Evolutionary conservation across 2,888 invertebrate genomes (phyloP).

Genomic region (Lasioglossum leucozonium): DNA sequence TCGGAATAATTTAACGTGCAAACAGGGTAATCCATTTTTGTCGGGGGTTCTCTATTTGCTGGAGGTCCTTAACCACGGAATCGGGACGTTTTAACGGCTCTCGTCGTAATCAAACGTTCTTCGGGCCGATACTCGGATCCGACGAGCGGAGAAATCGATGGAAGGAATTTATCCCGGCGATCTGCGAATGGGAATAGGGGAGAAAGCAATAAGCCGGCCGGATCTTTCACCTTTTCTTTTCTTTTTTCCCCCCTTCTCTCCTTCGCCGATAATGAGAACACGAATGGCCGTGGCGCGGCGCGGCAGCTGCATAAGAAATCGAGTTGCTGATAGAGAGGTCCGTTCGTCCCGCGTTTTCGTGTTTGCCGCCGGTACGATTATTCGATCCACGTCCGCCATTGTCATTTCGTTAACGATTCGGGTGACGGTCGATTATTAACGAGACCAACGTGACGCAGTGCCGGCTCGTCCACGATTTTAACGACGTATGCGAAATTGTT

Average conservation of each 20-base stretch:
- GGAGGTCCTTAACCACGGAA: slow-evolving; percentile 4
- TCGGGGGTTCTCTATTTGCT: background rate
- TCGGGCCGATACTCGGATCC: slow-evolving; percentile 5
- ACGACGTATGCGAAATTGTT: slow-evolving; percentile 8
- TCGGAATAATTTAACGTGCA: background rate
- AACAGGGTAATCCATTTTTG: background rate
- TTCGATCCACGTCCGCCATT: slow-evolving; percentile 7
- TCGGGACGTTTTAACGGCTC: background rate
- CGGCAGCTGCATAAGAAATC: slow-evolving; percentile 25
- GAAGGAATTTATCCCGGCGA: slow-evolving; percentile 25
- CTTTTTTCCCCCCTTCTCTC: background rate
- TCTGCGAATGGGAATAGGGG: slow-evolving; percentile 4
- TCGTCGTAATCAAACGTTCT: slow-evolving; percentile 11
- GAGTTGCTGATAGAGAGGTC: slow-evolving; percentile 17
- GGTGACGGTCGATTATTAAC: slow-evolving; percentile 48
- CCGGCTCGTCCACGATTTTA: slow-evolving; percentile 37
- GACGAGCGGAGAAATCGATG: slow-evolving; percentile 24
- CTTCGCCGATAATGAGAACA: slow-evolving; percentile 36
- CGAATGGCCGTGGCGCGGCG: slow-evolving; percentile 9
- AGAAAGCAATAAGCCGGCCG: slow-evolving; percentile 37
- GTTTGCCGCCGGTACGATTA: background rate
- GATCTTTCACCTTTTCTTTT: slow-evolving; percentile 32
- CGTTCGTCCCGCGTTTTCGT: background rate
- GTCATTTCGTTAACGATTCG: slow-evolving; percentile 35
- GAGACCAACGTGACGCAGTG: slow-evolving; percentile 10